Evolutionary conservation across 2,888 invertebrate genomes (phyloP).

Genomic region (Neoitamus cyanurus): DNA sequence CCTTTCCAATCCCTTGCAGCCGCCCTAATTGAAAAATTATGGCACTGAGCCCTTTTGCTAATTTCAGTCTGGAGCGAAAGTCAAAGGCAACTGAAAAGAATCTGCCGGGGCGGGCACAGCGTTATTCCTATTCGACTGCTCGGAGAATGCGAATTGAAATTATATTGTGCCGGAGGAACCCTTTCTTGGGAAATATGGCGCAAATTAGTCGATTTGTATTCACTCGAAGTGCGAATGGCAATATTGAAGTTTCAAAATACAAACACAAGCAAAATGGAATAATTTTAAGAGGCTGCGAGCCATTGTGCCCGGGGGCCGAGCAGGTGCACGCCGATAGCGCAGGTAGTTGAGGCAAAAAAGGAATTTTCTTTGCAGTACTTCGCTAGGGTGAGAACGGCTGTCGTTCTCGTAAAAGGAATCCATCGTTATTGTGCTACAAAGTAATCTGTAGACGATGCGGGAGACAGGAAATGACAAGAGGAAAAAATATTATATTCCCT

Average conservation of each 20-base stretch:
- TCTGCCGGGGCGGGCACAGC: neutral
- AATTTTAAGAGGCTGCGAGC: constrained; percentile 30
- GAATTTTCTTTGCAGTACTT: neutral
- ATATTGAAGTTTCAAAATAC: constrained; percentile 50
- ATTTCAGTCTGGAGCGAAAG: constrained; percentile 35
- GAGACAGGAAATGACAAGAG: constrained; percentile 35
- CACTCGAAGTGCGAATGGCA: constrained; percentile 44
- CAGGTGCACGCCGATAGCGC: neutral
- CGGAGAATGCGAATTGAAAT: constrained; percentile 49
- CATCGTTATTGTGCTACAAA: constrained; percentile 23
- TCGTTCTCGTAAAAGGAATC: constrained; percentile 15
- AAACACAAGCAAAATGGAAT: constrained; percentile 26
- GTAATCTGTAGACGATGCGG: constrained; percentile 37
- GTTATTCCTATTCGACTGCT: constrained; percentile 40
- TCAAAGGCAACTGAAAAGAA: constrained; percentile 17
- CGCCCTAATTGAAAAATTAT: constrained; percentile 48
- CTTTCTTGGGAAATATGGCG: constrained; percentile 49
- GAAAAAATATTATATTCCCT: constrained; percentile 19
- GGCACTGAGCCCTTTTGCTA: constrained; percentile 43
- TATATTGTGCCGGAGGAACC: constrained; percentile 41
- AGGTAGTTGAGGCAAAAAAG: constrained; percentile 15
- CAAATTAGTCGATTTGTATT: constrained; percentile 52
- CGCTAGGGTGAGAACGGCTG: neutral
- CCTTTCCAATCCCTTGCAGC: constrained; percentile 33
- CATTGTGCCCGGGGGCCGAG: neutral